Evolutionary conservation across 2,888 invertebrate species (phyloP), one percentile per base, ranked within the genome.

Genomic region (Drosophila paramelanica): DNA sequence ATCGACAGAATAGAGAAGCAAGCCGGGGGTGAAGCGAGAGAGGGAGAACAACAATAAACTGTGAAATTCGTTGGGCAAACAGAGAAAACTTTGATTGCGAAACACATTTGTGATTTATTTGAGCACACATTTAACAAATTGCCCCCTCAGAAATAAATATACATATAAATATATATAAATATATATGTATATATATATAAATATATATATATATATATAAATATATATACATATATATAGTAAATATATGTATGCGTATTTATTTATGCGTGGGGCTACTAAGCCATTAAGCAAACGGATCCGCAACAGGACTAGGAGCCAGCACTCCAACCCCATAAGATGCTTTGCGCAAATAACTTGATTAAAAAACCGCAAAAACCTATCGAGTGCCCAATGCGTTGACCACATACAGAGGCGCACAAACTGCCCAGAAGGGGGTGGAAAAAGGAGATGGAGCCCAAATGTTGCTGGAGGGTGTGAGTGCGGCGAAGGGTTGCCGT

Each of bases 291-390:
- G 56, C 87, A 67, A 56, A 59, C 66, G 56, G 51, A 5, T 45
- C 49, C 36, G 36, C 7, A 1, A 20, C 25, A 17, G 2, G 42
- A 25, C 43, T 17, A 14, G 52, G 42, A 38, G 38, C 17, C 27
- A 8, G 25, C 38, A 51, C 39, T 45, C 45, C 36, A 49, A 41
- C 11, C 47, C 36, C 45, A 27, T 42, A 73, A 74, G 69, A 69
- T 72, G 57, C 50, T 62, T 56, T 73, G 81, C 67, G 67, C 71
- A 87, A 86, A 89, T 85, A 86, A 89, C 86, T 86, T 89, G 86
- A 86, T 86, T 89, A 86, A 86, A 86, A 89, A 86, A 86, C 86
- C 86, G 89, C 89, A 86, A 80, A 86, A 86, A 89, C 86, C 89
- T 80, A 89, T 86, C 74, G 89, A 81, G 73, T 67, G 75, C 72